Base-by-base conservation (phyloP, 2,888 invertebrate genomes). In the Mellilla xanthometata region DNA sequence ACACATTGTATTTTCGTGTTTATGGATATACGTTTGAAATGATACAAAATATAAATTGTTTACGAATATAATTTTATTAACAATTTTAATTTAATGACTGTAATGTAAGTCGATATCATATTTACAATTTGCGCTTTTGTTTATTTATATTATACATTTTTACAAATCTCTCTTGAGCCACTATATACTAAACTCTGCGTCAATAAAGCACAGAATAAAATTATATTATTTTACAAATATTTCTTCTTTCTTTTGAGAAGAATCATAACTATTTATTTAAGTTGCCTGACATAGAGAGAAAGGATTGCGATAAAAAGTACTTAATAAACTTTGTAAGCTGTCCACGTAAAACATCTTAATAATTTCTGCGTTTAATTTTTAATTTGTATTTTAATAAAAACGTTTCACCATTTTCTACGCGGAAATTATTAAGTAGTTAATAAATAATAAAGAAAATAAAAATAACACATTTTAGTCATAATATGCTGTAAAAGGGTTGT, bases 1-100 rank as follows among this genome's bases (percentile, higher is more conserved):
- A n/a, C n/a, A n/a, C n/a, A n/a, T 15, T 15, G 3, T 19, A 19
- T 6, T 6, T 19, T 5, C 15, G 4, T 19, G 6, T 1, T 6
- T 19, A 19, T 19, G 15, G 15, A 3, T 5, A 1, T 6, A 19
- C 15, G 15, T 1, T 19, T 30, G 31, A 57, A 68, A 72, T 69
- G 78, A 83, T 80, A 81, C 84, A 77, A 86, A 19, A 75, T 65
- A 66, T 39, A 32, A 40, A 49, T 72, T 86, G 87, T 84, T 88
- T 89, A 88, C 73, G 89, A 89, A 89, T 89, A 89, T 89, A 89
- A 81, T 88, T 89, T 89, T 89, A 89, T 88, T 89, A 89, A 89
- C 89, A 89, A 85, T 86, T 76, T 88, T 85, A 87, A 80, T 87
- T 89, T 87, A 88, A 84, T 89, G 89, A 89, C 87, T 89, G 88